These are phyloP conservation scores for Cydia pomonella DNA, from an alignment of 1,140 invertebrate genomes.

Conservation along the genomic window DNA sequence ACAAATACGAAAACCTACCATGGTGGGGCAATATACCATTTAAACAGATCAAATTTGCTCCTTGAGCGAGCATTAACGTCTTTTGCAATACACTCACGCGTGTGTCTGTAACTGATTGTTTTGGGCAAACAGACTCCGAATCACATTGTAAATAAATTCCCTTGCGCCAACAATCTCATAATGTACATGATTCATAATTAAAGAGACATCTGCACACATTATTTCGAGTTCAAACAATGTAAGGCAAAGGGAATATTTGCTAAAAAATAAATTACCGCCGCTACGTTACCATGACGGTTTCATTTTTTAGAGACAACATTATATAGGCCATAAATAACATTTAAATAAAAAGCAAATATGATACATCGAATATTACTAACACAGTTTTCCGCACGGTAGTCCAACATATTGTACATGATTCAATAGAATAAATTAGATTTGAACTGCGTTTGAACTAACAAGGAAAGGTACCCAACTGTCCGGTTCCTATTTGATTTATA, in stretches of 20 bases:
- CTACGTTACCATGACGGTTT: constrained; percentile 20
- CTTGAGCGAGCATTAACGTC: neutral
- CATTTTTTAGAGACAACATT: too few species aligned
- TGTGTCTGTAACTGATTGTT: neutral
- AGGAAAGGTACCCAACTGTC: too few species aligned
- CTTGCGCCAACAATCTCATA: constrained; percentile 10
- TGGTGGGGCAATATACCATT: too few species aligned
- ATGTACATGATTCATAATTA: constrained; percentile 27
- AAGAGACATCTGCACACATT: constrained; percentile 19
- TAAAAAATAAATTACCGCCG: neutral
- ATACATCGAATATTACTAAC: neutral
- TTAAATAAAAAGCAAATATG: neutral
- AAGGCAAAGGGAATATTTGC: neutral
- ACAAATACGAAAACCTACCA: too few species aligned
- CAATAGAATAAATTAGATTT: neutral
- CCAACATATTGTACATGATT: too few species aligned
- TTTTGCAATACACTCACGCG: neutral
- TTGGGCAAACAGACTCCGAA: neutral
- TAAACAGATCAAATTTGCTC: too few species aligned
- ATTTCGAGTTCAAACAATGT: constrained; percentile 20
- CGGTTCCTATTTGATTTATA: too few species aligned
- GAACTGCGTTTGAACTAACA: too few species aligned
- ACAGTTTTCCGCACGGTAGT: neutral
- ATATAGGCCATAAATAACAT: too few species aligned
- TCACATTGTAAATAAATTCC: constrained; percentile 27